Evolutionary conservation across 2,888 invertebrate species (phyloP).

Genomic region (Orthosia gothica): DNA sequence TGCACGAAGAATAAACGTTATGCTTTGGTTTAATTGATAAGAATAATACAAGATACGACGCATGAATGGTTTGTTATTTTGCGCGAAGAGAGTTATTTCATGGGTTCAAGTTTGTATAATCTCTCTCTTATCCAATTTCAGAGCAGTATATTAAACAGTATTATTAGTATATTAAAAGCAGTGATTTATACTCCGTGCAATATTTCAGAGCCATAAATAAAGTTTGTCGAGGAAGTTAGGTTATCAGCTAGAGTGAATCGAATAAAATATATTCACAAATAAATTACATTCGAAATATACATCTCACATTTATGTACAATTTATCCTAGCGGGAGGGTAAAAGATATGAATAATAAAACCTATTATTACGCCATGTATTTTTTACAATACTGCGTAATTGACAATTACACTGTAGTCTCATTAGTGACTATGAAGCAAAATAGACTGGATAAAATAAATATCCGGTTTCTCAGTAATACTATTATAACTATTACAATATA

Average conservation of each 20-base stretch:
- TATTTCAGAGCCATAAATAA: constrained; percentile 31
- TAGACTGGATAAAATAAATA: constrained; percentile 23
- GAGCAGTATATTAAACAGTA: neutral
- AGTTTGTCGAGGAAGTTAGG: constrained; percentile 23
- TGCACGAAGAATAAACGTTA: neutral
- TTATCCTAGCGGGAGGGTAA: constrained; percentile 57
- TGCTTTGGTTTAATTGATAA: constrained; percentile 22
- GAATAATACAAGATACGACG: neutral
- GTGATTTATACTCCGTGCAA: neutral
- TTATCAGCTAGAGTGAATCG: constrained; percentile 31
- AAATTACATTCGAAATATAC: constrained; percentile 56
- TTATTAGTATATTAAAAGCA: neutral
- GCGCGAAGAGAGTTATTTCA: neutral
- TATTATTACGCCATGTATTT: constrained; percentile 38
- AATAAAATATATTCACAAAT: constrained; percentile 52
- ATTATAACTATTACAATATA: constrained; percentile 75
- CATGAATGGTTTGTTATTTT: neutral
- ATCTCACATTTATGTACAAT: constrained; percentile 56
- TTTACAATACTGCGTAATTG: constrained; percentile 50
- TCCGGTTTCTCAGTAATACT: constrained; percentile 31
- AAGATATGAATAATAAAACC: constrained; percentile 57
- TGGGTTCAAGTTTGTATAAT: neutral
- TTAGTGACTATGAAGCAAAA: constrained; percentile 39
- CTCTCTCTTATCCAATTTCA: neutral
- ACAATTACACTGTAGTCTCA: constrained; percentile 41